These are phyloP conservation scores for Drosophila cracens DNA, from an alignment of 2,888 invertebrate species.

Conservation along the genomic window DNA sequence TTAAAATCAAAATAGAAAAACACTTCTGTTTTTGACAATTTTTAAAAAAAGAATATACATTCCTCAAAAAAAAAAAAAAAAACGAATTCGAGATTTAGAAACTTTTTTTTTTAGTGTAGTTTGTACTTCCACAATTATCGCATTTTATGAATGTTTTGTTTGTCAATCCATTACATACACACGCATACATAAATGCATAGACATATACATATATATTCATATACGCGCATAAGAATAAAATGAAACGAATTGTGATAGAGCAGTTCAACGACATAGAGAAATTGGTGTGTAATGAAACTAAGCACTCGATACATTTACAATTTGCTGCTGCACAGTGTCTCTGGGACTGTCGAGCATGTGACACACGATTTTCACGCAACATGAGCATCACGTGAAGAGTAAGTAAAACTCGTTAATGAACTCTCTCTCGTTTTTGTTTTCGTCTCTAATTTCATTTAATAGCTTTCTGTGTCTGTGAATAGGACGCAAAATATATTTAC, in stretches of 20 bases:
- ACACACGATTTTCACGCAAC: slow-evolving; percentile 43
- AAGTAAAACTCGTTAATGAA: slow-evolving; percentile 14
- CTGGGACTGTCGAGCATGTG: slow-evolving; percentile 39
- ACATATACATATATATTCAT: background rate
- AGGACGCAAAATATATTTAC: slow-evolving; percentile 34
- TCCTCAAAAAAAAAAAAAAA: background rate
- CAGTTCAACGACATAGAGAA: slow-evolving; percentile 64
- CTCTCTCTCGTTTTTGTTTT: slow-evolving; percentile 34
- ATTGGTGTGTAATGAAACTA: slow-evolving; percentile 19
- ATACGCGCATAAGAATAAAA: slow-evolving; percentile 5
- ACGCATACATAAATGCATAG: background rate
- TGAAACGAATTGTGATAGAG: slow-evolving; percentile 25
- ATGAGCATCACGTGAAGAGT: slow-evolving; percentile 65
- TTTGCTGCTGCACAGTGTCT: slow-evolving; percentile 46
- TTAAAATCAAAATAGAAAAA: background rate
- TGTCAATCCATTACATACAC: background rate
- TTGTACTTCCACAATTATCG: slow-evolving; percentile 4
- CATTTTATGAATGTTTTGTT: slow-evolving; percentile 8
- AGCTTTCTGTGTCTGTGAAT: background rate
- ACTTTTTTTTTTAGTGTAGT: background rate
- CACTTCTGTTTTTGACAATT: background rate
- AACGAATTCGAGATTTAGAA: background rate
- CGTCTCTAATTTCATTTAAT: slow-evolving; percentile 9
- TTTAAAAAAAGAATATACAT: background rate
- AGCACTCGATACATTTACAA: slow-evolving; percentile 6